Evolutionary conservation across 2,888 invertebrate species (phyloP).

Genomic region (Odontocerum albicorne): DNA sequence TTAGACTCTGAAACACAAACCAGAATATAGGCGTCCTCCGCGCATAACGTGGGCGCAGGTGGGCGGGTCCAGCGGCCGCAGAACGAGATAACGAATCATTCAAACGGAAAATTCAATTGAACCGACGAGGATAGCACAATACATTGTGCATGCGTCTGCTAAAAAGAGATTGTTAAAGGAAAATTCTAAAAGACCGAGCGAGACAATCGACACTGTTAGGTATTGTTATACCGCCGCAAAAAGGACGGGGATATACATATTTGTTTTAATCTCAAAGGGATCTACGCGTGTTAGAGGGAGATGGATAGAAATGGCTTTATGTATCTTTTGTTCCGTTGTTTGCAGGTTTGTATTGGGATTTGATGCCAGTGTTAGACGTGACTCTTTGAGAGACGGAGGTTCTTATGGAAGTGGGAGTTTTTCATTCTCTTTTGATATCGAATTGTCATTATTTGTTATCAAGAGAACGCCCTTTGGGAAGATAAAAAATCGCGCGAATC

Average conservation of each 20-base stretch:
- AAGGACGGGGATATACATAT: not conserved
- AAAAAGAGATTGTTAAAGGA: slow-evolving; percentile 22
- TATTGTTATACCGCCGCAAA: slow-evolving; percentile 16
- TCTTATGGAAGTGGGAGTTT: not conserved
- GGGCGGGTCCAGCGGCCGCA: slow-evolving; percentile 27
- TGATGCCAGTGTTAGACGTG: slow-evolving; percentile 18
- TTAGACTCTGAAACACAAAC: slow-evolving; percentile 16
- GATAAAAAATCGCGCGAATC: not conserved
- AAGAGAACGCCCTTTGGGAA: slow-evolving; percentile 15
- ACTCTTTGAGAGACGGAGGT: slow-evolving; percentile 16
- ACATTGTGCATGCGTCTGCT: slow-evolving; percentile 12
- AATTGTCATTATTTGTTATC: slow-evolving; percentile 1
- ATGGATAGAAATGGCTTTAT: slow-evolving; percentile 1
- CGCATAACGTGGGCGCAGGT: slow-evolving; percentile 32
- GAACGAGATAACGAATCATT: slow-evolving; percentile 17
- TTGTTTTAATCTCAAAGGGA: not conserved
- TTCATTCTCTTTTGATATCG: slow-evolving; percentile 6
- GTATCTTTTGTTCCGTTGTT: slow-evolving; percentile 27
- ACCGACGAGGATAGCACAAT: slow-evolving; percentile 9
- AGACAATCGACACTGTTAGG: slow-evolving; percentile 25
- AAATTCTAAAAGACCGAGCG: slow-evolving; percentile 23
- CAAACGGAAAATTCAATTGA: slow-evolving; percentile 14
- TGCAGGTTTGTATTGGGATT: slow-evolving; percentile 19
- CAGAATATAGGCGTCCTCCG: slow-evolving; percentile 30
- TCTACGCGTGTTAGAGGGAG: slow-evolving; percentile 6